Evolutionary conservation across 2,113 vertebrate species (phyloP), one percentile per base, ranked within the genome.

Genomic region (Sisor rabdophorus): DNA sequence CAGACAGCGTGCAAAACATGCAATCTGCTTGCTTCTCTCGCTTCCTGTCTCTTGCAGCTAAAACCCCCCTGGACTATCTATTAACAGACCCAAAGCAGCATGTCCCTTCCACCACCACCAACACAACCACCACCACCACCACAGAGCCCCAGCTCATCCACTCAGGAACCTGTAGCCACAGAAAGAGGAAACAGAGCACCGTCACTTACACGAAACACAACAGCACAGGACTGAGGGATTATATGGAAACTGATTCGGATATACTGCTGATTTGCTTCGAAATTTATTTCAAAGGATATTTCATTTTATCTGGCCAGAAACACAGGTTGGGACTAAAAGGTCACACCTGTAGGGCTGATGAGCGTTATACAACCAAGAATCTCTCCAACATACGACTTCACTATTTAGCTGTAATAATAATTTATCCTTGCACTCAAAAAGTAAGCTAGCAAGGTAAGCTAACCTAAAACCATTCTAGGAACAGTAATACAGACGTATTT

Each of bases 151-250:
- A 91, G 40, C 89, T 85, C 87, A 89, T 94, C 95, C 90, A 88
- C 95, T 99, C 97, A 99, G 95, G 97, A 98, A 98, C 96, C 97
- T 99, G 95, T 86, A 92, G 94, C 95, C 95, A 95, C 93, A 95
- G 91, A 92, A 92, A 94, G 93, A 91, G 95, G 92, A 96, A 90
- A 96, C 89, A 87, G 75, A 87, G 90, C 53, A 82, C 32, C 76
- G 52, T 80, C 78, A 84, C 56, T 76, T 72, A 82, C 48, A 77
- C 55, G 64, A 19, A 61, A n/a, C 22, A 63, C 30, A 4, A 20
- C n/a, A 16, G 70, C n/a, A 64, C 6, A 68, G 15, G 60, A 71
- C 76, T 6, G 30, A 77, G n/a, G 11, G 30, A 15, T 6, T 68
- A 3, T 2, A 0, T 65, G 20, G 36, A 47, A 19, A 52, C 11